Conservation (phyloP, 1,140 invertebrate species). For the Cotesia glomerata region DNA sequence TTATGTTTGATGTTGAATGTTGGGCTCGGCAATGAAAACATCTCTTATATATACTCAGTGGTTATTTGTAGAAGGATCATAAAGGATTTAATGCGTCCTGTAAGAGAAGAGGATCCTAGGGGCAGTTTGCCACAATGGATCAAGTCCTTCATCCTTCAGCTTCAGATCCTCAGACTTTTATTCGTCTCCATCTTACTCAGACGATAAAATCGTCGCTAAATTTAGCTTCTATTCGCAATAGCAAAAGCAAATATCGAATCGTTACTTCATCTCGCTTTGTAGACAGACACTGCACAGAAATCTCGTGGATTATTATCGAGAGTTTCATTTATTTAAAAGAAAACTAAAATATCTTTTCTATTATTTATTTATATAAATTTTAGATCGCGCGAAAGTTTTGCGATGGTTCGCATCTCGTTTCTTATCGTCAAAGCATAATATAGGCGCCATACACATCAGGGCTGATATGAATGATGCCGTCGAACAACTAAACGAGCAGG, state of each 20-base stretch:
- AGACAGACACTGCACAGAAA: neutral
- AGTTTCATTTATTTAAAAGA: neutral
- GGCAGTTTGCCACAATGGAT: constrained; percentile 2
- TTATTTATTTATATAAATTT: no score
- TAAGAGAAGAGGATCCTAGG: neutral
- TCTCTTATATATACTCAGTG: neutral
- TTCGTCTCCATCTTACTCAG: neutral
- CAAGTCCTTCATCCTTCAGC: neutral
- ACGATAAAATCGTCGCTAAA: constrained; percentile 1
- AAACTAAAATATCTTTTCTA: no score
- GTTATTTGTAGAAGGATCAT: constrained; percentile 3
- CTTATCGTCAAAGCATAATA: no score
- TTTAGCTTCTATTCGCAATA: neutral
- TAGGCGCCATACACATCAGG: constrained; percentile 6
- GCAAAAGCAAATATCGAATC: neutral
- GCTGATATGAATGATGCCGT: neutral
- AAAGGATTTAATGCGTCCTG: constrained; percentile 5
- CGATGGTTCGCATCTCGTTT: no score
- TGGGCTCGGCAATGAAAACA: neutral
- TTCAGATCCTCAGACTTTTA: neutral
- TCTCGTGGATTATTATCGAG: neutral
- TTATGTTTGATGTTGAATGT: neutral
- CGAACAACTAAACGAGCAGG: neutral
- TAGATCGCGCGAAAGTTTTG: no score
- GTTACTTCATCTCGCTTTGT: neutral